These are phyloP conservation scores for Hesperia comma DNA, from an alignment of 2,888 invertebrate genomes.

Conservation along the genomic window DNA sequence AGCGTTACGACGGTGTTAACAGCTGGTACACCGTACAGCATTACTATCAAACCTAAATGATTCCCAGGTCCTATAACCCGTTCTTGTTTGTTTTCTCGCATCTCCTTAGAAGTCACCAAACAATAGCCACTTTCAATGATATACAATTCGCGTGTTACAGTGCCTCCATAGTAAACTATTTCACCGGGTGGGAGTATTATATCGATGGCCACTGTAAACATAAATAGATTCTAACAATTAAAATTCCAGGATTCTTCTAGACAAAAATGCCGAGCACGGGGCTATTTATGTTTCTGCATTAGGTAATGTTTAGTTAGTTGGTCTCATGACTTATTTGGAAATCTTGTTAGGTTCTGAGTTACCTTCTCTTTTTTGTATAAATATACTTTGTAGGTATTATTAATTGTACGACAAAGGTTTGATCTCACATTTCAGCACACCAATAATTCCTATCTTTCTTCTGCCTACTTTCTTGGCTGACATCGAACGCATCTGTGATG, in stretches of 20 bases:
- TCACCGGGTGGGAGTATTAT: slow-evolving; percentile 79
- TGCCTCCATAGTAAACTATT: slow-evolving; percentile 80
- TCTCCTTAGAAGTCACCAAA: slow-evolving; percentile 63
- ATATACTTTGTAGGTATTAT: too few relatives aligned
- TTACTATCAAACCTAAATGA: slow-evolving; percentile 74
- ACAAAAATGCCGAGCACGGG: too few relatives aligned
- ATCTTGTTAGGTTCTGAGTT: neutral
- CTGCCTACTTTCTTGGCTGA: too few relatives aligned
- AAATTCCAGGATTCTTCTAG: neutral
- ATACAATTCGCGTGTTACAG: slow-evolving; percentile 78
- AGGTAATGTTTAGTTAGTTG: neutral
- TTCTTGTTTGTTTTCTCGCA: slow-evolving; percentile 62
- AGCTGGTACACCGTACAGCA: slow-evolving; percentile 78
- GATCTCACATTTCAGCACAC: too few relatives aligned
- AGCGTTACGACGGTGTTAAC: slow-evolving; percentile 75
- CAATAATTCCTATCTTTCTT: too few relatives aligned
- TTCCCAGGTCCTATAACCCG: slow-evolving; percentile 74
- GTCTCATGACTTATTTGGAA: neutral
- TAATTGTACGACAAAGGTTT: too few relatives aligned
- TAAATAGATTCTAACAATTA: neutral
- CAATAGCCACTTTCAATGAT: slow-evolving; percentile 82
- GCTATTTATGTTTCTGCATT: neutral
- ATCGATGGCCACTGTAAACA: slow-evolving; percentile 65
- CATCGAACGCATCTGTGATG: too few relatives aligned
- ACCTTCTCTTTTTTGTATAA: too few relatives aligned